Evolutionary conservation across 2,888 invertebrate genomes (phyloP).

Genomic region (Sphinx pinastri): DNA sequence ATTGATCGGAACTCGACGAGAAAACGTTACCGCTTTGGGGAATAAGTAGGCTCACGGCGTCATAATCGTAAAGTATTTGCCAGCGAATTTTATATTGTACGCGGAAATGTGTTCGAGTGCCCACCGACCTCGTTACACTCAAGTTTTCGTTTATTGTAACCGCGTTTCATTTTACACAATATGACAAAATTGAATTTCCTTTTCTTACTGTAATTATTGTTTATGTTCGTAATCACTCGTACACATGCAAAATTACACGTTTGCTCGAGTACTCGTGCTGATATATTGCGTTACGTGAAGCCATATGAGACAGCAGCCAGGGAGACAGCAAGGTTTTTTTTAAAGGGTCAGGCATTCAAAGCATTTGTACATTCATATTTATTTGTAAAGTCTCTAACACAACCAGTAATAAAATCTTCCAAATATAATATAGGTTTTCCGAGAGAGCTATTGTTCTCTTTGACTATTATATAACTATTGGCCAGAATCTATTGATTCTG

Average conservation of each 20-base stretch:
- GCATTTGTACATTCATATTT: not conserved
- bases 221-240: slow-evolving; percentile 11
- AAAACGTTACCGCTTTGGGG: slow-evolving; percentile 59
- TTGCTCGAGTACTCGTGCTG: not conserved
- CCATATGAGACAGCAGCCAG: too few species aligned
- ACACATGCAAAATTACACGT: slow-evolving; percentile 18
- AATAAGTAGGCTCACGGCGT: slow-evolving; percentile 52
- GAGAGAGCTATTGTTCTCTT: too few species aligned
- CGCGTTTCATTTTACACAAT: slow-evolving; percentile 16
- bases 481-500: too few species aligned
- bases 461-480: too few species aligned
- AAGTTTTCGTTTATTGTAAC: slow-evolving; percentile 13
- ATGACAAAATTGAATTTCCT: slow-evolving; percentile 17
- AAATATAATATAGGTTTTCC: too few species aligned
- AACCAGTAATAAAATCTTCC: too few species aligned
- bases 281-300: not conserved
- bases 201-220: slow-evolving; percentile 6
- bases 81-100: slow-evolving; percentile 6
- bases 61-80: slow-evolving; percentile 28
- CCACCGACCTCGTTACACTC: slow-evolving; percentile 3
- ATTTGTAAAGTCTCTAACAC: too few species aligned
- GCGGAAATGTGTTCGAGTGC: not conserved
- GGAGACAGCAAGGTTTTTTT: not conserved
- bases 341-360: not conserved
- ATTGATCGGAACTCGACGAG: slow-evolving; percentile 72